Percentiles rank a stretch among this genome's conserved stretches.
These are phyloP conservation scores for Onychostoma macrolepis DNA, from an alignment of 2,113 vertebrate species.

Conservation along the genomic window DNA sequence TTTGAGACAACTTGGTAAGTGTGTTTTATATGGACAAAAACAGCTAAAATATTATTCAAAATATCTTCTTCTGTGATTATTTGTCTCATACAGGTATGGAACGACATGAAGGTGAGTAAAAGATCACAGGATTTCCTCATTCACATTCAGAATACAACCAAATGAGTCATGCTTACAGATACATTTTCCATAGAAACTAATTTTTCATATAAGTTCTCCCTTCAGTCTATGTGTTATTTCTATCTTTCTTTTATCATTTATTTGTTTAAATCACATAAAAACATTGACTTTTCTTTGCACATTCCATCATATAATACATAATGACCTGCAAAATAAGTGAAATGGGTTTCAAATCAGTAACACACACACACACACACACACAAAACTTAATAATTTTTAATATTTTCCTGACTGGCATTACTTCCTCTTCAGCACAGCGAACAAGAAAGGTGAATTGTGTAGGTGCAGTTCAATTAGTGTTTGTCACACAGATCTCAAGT, in stretches of 20 bases:
- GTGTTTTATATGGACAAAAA: not conserved
- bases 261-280: not conserved
- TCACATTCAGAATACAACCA: not conserved
- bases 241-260: not conserved
- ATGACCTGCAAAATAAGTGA: not conserved
- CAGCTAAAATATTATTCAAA: not conserved
- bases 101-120: not conserved
- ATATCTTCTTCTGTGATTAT: not conserved
- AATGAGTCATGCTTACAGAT: not conserved
- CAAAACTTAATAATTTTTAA: not conserved
- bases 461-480: conserved; percentile 39
- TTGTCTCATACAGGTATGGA: not conserved
- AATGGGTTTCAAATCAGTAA: not conserved
- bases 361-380: not conserved
- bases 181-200: not conserved
- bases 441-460: conserved; percentile 4
- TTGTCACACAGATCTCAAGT: conserved; percentile 61
- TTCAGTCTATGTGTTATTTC: not conserved
- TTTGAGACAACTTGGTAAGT: not conserved
- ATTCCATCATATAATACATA: not conserved
- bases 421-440: conserved; percentile 25
- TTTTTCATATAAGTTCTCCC: not conserved
- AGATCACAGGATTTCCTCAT: not conserved
- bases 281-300: not conserved
- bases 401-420: conserved; percentile 18